Percentiles rank a stretch among this genome's conserved stretches.
phyloP scores from a whole-genome alignment of 2,113 vertebrate genomes.

The western clawed frog (Xenopus tropicalis) region DNA sequence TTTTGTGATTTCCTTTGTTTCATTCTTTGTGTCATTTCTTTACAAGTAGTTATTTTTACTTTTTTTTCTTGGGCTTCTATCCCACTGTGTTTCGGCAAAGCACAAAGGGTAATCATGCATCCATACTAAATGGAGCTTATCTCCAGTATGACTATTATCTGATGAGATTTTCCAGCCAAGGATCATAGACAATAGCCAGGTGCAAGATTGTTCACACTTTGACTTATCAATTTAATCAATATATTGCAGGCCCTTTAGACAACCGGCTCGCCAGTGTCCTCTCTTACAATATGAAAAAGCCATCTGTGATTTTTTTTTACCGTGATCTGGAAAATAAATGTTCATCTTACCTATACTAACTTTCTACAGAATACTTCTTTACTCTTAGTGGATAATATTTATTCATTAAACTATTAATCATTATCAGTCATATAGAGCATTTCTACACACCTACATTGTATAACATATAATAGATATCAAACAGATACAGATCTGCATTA shows the following conservation, averaged over 20 bases:
- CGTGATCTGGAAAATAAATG: too few species aligned
- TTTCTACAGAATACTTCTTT: too few species aligned
- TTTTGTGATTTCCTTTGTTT: conserved; percentile 9
- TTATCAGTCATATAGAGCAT: too few species aligned
- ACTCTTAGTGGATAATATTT: too few species aligned
- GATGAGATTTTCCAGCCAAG: conserved; percentile 23
- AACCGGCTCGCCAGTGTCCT: conserved; percentile 20
- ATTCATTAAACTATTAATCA: too few species aligned
- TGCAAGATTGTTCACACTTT: conserved; percentile 40
- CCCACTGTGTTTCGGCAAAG: conserved; percentile 33
- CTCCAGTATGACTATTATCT: conserved; percentile 16
- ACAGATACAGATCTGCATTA: too few species aligned
- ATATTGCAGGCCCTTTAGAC: conserved; percentile 22
- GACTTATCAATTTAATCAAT: conserved; percentile 41
- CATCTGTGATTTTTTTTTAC: conserved; percentile 24
- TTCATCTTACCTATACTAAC: too few species aligned
- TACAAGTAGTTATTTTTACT: conserved; percentile 21
- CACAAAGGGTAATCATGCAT: conserved; percentile 35
- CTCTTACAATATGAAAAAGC: conserved; percentile 5
- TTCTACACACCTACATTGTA: too few species aligned
- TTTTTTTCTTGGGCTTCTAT: conserved; percentile 25
- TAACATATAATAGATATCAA: too few species aligned
- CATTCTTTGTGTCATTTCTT: conserved; percentile 19
- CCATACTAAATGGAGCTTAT: conserved; percentile 44
- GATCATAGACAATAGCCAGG: conserved; percentile 36